phyloP scores from a whole-genome alignment of 2,888 invertebrate species.

The Pollenia angustigena region DNA sequence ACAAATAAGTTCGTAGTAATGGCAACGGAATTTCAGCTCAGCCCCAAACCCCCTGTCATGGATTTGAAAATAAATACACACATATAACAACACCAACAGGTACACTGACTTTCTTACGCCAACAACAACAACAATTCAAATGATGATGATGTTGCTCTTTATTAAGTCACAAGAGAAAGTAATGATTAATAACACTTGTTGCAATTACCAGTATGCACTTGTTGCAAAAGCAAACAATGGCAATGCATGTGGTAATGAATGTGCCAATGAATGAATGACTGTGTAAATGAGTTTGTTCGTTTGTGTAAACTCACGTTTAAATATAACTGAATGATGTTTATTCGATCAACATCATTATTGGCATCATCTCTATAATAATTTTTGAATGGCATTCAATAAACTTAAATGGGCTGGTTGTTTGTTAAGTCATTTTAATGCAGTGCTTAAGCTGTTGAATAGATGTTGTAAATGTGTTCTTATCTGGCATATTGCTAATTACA shows the following conservation, averaged over 20 bases:
- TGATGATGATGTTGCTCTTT: background rate
- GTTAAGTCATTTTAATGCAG: background rate
- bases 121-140: background rate
- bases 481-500: background rate
- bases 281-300: background rate
- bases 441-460: background rate
- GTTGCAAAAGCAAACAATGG: slow-evolving; percentile 45
- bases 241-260: background rate
- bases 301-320: background rate
- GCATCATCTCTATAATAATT: slow-evolving; percentile 11
- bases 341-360: slow-evolving; percentile 47
- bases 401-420: slow-evolving; percentile 4
- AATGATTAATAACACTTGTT: slow-evolving; percentile 66
- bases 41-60: background rate
- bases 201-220: slow-evolving; percentile 53
- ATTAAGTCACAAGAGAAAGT: slow-evolving; percentile 23
- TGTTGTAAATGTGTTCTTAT: slow-evolving; percentile 11
- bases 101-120: slow-evolving; percentile 22
- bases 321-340: slow-evolving; percentile 45
- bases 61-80: background rate
- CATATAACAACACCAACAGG: background rate
- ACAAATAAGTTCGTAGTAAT: too few relatives aligned
- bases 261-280: background rate
- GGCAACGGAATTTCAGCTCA: background rate
- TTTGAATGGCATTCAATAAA: background rate